phyloP scores from a whole-genome alignment of 2,888 invertebrate genomes.

The Lysandra bellargus region DNA sequence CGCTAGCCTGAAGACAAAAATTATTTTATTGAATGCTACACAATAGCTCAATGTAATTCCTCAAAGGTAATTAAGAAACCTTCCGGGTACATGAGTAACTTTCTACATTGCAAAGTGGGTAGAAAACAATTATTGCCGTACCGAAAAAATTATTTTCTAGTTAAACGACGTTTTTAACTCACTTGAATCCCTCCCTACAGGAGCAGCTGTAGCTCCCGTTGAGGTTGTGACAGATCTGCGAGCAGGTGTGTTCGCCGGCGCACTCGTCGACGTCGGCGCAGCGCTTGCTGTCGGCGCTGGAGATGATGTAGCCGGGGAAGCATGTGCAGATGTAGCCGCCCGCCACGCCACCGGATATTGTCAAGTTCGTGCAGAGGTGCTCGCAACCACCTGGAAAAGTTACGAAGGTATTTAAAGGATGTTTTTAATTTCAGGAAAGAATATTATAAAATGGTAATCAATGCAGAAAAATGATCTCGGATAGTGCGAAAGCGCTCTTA shows the following conservation, averaged over 20 bases:
- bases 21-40: neutral
- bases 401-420: neutral
- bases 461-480: too few relatives aligned
- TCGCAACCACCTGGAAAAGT: conserved; percentile 89
- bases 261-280: conserved; percentile 97
- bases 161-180: conserved; percentile 34
- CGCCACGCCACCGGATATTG: conserved; percentile 51
- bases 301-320: conserved; percentile 91
- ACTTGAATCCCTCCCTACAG: conserved; percentile 90
- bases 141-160: too few relatives aligned
- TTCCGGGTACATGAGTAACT: too few relatives aligned
- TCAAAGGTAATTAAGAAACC: too few relatives aligned
- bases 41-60: too few relatives aligned
- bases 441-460: too few relatives aligned
- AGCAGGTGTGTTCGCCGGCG: conserved; percentile 91
- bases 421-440: too few relatives aligned
- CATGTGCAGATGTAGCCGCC: conserved; percentile 94
- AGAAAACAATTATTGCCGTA: too few relatives aligned
- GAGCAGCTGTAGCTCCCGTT: conserved; percentile 96
- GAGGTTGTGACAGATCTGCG: conserved; percentile 94
- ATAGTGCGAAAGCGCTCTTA: too few relatives aligned
- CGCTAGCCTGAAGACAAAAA: conserved; percentile 70
- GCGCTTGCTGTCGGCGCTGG: conserved; percentile 88
- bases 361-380: conserved; percentile 93
- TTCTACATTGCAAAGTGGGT: too few relatives aligned